Percentiles rank a stretch among this genome's conserved stretches.
phyloP scores from a whole-genome alignment of 2,797 vertebrate genomes.

The Hydrolagus colliei region DNA sequence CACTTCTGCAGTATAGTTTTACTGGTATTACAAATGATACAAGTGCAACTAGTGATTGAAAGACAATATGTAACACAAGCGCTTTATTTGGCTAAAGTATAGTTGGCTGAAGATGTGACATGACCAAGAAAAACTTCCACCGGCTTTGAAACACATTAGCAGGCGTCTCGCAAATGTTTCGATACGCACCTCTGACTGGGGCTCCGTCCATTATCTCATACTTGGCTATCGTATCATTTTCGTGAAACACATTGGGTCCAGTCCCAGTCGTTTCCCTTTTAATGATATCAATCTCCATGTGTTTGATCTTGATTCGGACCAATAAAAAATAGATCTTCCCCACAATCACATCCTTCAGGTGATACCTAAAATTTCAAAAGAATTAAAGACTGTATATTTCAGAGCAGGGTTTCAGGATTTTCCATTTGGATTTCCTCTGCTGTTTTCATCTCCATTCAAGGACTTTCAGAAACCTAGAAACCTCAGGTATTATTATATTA shows the following conservation, averaged over 20 bases:
- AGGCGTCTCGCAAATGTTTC: not conserved
- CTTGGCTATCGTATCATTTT: constrained; percentile 96
- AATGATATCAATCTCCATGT: constrained; percentile 98
- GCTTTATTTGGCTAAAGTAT: not conserved
- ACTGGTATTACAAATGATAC: not conserved
- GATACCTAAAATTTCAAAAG: constrained; percentile 64
- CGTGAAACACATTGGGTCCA: constrained; percentile 89
- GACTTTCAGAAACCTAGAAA: too few relatives aligned
- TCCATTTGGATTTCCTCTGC: not conserved
- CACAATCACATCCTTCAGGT: constrained; percentile 95
- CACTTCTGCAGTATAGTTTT: too few relatives aligned
- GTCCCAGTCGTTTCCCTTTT: constrained; percentile 95
- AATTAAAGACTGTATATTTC: not conserved
- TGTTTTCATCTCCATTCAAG: not conserved
- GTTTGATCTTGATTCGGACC: constrained; percentile 96
- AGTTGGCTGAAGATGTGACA: too few relatives aligned
- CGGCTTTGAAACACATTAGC: too few relatives aligned
- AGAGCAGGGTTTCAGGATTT: not conserved
- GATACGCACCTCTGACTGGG: constrained; percentile 76
- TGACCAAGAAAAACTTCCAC: too few relatives aligned
- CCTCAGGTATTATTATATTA: too few relatives aligned
- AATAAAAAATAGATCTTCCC: constrained; percentile 98
- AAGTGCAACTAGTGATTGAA: not conserved
- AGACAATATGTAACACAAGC: not conserved
- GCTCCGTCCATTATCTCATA: constrained; percentile 99